A percentile compares a stretch with the other conserved stretches of the same genome.
phyloP scores from a whole-genome alignment of 2,113 vertebrate species.

The Anoplopoma fimbria region DNA sequence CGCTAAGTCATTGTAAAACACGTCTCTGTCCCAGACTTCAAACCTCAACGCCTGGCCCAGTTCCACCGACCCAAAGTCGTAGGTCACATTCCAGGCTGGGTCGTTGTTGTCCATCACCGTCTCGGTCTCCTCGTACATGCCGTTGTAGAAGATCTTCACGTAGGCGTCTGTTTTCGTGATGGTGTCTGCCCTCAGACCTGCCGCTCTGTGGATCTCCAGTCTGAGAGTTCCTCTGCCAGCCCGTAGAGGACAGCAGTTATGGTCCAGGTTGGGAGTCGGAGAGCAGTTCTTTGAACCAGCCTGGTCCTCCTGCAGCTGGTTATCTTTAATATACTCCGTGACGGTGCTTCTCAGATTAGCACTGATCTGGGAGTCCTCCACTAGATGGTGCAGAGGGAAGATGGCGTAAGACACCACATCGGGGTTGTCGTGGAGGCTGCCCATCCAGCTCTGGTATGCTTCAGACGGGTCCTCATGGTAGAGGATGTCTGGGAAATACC shows the following conservation, averaged over 20 bases:
- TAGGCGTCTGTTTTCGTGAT: slow-evolving; percentile 82
- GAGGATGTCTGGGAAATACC: slow-evolving; percentile 79
- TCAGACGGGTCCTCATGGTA: slow-evolving; percentile 76
- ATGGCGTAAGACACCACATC: slow-evolving; percentile 83
- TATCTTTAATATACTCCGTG: slow-evolving; percentile 79
- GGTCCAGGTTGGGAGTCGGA: slow-evolving; percentile 78
- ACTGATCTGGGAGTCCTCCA: slow-evolving; percentile 74
- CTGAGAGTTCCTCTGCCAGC: slow-evolving; percentile 75
- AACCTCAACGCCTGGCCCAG: slow-evolving; percentile 79
- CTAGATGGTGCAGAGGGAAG: slow-evolving; percentile 82
- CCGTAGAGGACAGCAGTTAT: slow-evolving; percentile 83
- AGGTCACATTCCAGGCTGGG: slow-evolving; percentile 79
- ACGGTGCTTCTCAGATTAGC: slow-evolving; percentile 71
- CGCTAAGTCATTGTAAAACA: slow-evolving; percentile 77
- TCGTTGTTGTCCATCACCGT: slow-evolving; percentile 80
- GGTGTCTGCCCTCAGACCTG: slow-evolving; percentile 77
- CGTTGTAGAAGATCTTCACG: slow-evolving; percentile 83
- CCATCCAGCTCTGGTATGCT: slow-evolving; percentile 82
- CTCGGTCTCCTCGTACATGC: slow-evolving; percentile 77
- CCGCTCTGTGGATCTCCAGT: slow-evolving; percentile 76
- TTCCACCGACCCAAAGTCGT: slow-evolving; percentile 80
- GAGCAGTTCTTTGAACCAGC: slow-evolving; percentile 70
- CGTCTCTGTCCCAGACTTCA: slow-evolving; percentile 85
- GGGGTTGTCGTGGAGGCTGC: slow-evolving; percentile 79
- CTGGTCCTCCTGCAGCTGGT: slow-evolving; percentile 70